These are phyloP conservation scores for Hoplodrina ambigua DNA, from an alignment of 2,888 invertebrate species.

Conservation along the genomic window DNA sequence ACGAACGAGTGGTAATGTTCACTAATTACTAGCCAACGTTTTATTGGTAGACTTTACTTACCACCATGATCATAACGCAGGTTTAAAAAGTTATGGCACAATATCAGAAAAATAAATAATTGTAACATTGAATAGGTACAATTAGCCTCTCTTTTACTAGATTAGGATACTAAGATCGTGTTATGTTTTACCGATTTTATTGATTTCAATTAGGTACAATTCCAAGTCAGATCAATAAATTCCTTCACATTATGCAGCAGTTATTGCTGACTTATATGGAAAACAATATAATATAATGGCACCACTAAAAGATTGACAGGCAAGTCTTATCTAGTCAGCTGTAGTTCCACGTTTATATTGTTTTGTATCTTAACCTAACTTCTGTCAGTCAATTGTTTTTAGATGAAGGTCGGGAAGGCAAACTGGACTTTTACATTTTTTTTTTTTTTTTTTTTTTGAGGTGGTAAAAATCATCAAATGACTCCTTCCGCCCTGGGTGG, in stretches of 20 bases:
- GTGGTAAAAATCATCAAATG: no score
- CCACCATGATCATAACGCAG: no score
- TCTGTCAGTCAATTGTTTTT: slow-evolving; percentile 33
- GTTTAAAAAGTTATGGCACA: not conserved
- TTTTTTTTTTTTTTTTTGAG: no score
- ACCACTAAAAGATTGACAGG: not conserved
- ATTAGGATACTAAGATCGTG: not conserved
- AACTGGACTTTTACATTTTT: not conserved
- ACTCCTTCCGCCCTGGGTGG: no score
- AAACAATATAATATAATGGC: slow-evolving; percentile 26
- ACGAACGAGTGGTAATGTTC: not conserved
- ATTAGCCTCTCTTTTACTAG: not conserved
- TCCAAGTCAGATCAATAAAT: not conserved
- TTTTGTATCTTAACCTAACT: slow-evolving; percentile 10
- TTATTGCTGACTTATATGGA: slow-evolving; percentile 15
- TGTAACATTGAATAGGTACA: no score
- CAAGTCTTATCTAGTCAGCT: slow-evolving; percentile 6
- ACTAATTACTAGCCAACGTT: no score
- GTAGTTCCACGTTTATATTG: slow-evolving; percentile 15
- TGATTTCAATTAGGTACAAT: slow-evolving; percentile 7
- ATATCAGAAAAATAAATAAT: not conserved
- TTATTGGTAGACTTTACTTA: no score
- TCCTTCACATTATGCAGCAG: not conserved
- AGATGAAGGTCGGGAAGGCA: slow-evolving; percentile 22
- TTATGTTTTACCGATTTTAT: not conserved